Evolutionary conservation across 2,797 vertebrate species (phyloP).

Genomic region (Gallinago nigripennis): DNA sequence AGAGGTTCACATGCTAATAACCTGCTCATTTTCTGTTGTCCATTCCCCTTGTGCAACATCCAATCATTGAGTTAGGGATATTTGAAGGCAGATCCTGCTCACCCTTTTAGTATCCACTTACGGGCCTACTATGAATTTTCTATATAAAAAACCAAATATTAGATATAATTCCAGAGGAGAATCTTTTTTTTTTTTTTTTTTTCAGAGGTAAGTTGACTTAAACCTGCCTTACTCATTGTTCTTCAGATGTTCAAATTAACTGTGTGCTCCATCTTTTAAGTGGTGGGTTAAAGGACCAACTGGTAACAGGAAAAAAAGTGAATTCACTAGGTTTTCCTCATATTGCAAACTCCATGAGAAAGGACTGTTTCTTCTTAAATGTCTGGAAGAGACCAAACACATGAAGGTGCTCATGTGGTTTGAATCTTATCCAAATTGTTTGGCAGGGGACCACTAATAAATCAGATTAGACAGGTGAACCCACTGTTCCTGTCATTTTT

Average conservation of each 20-base stretch:
- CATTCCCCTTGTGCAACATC: background rate
- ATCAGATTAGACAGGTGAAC: conserved; percentile 1
- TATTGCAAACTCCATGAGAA: background rate
- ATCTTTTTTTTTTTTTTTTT: background rate
- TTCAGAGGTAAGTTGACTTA: background rate
- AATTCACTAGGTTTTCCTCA: background rate
- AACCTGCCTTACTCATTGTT: background rate
- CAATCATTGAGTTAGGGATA: background rate
- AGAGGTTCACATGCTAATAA: background rate
- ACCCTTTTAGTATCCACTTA: background rate
- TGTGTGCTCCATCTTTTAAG: background rate
- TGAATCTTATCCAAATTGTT: background rate
- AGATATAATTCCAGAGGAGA: background rate
- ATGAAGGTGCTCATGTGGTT: background rate
- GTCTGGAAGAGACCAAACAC: background rate
- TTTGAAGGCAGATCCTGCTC: background rate
- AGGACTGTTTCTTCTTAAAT: background rate
- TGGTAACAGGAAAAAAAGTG: background rate
- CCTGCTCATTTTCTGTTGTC: background rate
- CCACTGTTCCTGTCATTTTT: background rate
- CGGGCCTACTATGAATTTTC: background rate
- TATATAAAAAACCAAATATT: background rate
- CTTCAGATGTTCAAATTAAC: background rate
- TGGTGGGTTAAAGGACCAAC: background rate
- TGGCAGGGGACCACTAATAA: background rate